Evolutionary conservation across 2,113 vertebrate species (phyloP).

Genomic region (Synodontis membranacea): DNA sequence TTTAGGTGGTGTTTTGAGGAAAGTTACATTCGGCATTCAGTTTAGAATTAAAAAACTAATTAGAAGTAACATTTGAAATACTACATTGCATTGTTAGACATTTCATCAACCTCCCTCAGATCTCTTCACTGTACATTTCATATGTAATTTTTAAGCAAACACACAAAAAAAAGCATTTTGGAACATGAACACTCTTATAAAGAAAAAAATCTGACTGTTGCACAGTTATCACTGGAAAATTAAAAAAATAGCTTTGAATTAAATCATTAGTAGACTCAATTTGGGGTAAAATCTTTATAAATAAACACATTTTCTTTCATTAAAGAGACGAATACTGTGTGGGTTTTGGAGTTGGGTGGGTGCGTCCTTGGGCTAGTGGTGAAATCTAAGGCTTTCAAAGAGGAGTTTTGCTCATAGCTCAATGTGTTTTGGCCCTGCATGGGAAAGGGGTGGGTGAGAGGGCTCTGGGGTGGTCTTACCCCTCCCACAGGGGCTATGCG

Average conservation of each 20-base stretch:
- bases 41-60: not conserved
- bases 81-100: not conserved
- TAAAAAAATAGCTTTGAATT: slow-evolving; percentile 43
- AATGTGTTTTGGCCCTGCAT: slow-evolving; percentile 67
- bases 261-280: slow-evolving; percentile 61
- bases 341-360: not conserved
- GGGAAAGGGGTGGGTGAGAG: slow-evolving; percentile 69
- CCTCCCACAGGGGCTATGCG: slow-evolving; percentile 55
- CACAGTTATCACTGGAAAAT: slow-evolving; percentile 60
- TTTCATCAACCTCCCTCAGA: not conserved
- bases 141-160: not conserved
- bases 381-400: slow-evolving; percentile 60
- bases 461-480: slow-evolving; percentile 72
- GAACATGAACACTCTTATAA: slow-evolving; percentile 56
- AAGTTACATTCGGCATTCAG: not conserved
- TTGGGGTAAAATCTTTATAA: slow-evolving; percentile 40
- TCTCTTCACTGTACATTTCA: not conserved
- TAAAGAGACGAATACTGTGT: not conserved
- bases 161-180: slow-evolving; percentile 2
- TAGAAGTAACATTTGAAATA: not conserved
- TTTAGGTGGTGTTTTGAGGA: not conserved
- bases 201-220: slow-evolving; percentile 46
- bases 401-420: slow-evolving; percentile 59
- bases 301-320: slow-evolving; percentile 4
- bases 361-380: not conserved